Base-by-base conservation (phyloP, 2,888 invertebrate species). In the Embidobia sp. region DNA sequence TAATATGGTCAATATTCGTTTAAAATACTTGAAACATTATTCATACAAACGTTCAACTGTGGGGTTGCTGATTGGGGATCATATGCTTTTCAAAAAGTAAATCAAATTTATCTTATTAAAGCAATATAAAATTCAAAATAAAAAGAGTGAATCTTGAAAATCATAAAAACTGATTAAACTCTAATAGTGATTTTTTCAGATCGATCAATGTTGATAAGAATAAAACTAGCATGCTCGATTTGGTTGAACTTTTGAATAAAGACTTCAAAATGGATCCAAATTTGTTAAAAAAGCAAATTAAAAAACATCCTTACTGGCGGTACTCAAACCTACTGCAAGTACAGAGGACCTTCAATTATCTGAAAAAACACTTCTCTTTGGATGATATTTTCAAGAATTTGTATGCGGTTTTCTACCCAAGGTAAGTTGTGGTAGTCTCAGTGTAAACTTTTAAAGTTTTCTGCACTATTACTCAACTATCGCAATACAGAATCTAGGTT, bases 401-500 rank as follows among this genome's bases (percentile, higher is more conserved):
- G 53, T 93, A 93, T 67, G 86, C 95, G 22, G 86, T 95, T 4
- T 86, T 95, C 10, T 95, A 95, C 90, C 93, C 95, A 4, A 33
- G 48, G 69, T 74, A 61, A n/a, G 10, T 6, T 42, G 1, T 19
- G 2, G 8, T 5, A 13, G 3, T 18, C n/a, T 18, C 3, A 16
- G 1, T 4, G 10, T 26, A 0, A 37, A 37, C n/a, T n/a, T n/a
- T n/a, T n/a, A n/a, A n/a, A n/a, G n/a, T n/a, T n/a, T n/a, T n/a
- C n/a, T n/a, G n/a, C n/a, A n/a, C n/a, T n/a, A n/a, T n/a, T n/a
- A n/a, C n/a, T n/a, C n/a, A n/a, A n/a, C n/a, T n/a, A n/a, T n/a
- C n/a, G n/a, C n/a, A n/a, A n/a, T n/a, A n/a, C n/a, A n/a, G n/a
- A n/a, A n/a, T n/a, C n/a, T n/a, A n/a, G n/a, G n/a, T n/a, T n/a